These are phyloP conservation scores for Sinhomidia bicolor DNA, from an alignment of 2,888 invertebrate genomes.

Conservation along the genomic window DNA sequence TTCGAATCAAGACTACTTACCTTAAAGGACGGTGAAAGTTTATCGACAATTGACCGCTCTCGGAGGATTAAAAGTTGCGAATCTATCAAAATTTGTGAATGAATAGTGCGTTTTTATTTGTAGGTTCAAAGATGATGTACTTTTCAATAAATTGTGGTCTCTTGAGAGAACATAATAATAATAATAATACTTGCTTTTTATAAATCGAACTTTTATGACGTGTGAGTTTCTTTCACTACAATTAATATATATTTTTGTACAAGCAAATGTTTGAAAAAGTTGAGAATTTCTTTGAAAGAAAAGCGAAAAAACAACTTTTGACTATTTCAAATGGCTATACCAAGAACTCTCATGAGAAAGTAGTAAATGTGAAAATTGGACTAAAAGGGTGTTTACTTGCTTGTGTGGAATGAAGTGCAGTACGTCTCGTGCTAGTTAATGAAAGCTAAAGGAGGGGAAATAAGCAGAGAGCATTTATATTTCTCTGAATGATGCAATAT, in stretches of 20 bases:
- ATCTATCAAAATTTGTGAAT: background rate
- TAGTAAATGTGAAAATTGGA: background rate
- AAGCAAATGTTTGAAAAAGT: background rate
- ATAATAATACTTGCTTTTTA: background rate
- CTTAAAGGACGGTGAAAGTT: conserved; percentile 45
- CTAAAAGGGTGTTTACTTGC: background rate
- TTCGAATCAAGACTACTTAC: background rate
- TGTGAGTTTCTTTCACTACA: background rate
- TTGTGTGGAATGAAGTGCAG: background rate
- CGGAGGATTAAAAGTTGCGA: background rate
- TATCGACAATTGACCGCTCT: conserved; percentile 26
- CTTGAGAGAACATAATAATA: background rate
- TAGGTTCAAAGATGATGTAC: background rate
- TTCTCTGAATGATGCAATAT: conserved; percentile 1
- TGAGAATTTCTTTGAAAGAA: background rate
- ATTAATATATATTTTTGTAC: background rate
- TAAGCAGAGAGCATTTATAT: background rate
- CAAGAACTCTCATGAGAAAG: background rate
- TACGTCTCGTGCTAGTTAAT: background rate
- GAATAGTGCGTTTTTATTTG: background rate
- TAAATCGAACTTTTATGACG: conserved; percentile 3
- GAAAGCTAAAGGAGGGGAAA: background rate
- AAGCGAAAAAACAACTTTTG: background rate
- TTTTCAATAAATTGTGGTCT: background rate
- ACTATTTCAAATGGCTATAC: background rate